Conservation (phyloP, 2,797 vertebrate genomes). For the Tokudaia muenninki region DNA sequence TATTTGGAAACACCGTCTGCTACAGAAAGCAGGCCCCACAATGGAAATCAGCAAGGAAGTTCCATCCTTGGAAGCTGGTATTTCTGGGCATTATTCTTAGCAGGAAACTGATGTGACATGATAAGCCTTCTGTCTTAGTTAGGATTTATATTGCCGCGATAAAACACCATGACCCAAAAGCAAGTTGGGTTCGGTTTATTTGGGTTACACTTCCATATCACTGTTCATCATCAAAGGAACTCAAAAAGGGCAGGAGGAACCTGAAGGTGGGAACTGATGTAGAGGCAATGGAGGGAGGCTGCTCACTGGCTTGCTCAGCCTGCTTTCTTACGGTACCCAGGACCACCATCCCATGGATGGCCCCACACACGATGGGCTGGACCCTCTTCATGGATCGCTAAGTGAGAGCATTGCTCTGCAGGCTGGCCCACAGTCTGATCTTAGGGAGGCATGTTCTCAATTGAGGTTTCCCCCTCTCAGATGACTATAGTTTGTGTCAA, state of each 20-base stretch:
- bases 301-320: neutral
- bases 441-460: neutral
- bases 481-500: neutral
- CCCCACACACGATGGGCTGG: too few relatives aligned
- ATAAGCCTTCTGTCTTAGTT: neutral
- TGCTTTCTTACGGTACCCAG: neutral
- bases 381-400: neutral
- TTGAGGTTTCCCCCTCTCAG: neutral
- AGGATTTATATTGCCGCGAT: neutral
- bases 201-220: neutral
- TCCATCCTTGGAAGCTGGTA: neutral
- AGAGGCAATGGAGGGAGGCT: neutral
- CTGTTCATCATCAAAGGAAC: neutral
- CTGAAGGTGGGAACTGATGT: neutral
- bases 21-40: neutral
- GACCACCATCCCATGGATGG: neutral
- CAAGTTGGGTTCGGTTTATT: neutral
- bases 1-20: constrained; percentile 26
- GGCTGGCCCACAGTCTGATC: neutral
- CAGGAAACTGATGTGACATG: neutral
- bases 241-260: neutral
- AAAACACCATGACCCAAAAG: neutral
- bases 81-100: neutral
- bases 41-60: neutral
- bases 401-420: neutral